Percentiles rank a stretch among this genome's conserved stretches.
Conservation (phyloP, 2,113 vertebrate genomes). For the Periophthalmodon schlosseri region DNA sequence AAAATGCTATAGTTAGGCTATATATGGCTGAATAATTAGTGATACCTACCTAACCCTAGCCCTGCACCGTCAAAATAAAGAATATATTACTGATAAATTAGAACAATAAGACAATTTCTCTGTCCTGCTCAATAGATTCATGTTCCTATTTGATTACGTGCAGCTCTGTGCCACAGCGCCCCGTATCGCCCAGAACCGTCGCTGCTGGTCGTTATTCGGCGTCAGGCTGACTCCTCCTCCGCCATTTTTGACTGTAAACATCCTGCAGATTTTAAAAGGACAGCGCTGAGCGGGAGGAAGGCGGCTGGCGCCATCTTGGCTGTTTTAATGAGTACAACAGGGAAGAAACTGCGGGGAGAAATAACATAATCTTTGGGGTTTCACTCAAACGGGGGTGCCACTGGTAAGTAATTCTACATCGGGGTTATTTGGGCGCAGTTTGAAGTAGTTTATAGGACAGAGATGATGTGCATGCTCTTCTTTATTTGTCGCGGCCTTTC, state of each 20-base stretch:
- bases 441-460: not conserved
- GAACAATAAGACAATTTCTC: too few species aligned
- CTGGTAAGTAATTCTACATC: constrained; percentile 58
- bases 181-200: constrained; percentile 7
- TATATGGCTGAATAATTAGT: not conserved
- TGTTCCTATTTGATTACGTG: too few species aligned
- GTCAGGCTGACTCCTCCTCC: constrained; percentile 62
- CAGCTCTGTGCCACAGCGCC: constrained; percentile 41
- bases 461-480: constrained; percentile 27
- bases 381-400: constrained; percentile 27
- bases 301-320: constrained; percentile 81
- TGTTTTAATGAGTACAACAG: constrained; percentile 81
- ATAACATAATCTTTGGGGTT: constrained; percentile 63
- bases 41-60: too few species aligned
- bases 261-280: constrained; percentile 81
- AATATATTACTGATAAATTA: too few species aligned
- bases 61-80: too few species aligned
- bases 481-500: constrained; percentile 56
- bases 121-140: too few species aligned
- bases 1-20: not conserved
- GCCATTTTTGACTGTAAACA: constrained; percentile 81
- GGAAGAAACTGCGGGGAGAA: constrained; percentile 69
- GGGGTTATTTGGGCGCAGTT: not conserved
- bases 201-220: constrained; percentile 12
- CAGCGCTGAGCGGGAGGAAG: constrained; percentile 78